phyloP scores from a whole-genome alignment of 2,113 vertebrate species.

The Dryoscopus gambensis region DNA sequence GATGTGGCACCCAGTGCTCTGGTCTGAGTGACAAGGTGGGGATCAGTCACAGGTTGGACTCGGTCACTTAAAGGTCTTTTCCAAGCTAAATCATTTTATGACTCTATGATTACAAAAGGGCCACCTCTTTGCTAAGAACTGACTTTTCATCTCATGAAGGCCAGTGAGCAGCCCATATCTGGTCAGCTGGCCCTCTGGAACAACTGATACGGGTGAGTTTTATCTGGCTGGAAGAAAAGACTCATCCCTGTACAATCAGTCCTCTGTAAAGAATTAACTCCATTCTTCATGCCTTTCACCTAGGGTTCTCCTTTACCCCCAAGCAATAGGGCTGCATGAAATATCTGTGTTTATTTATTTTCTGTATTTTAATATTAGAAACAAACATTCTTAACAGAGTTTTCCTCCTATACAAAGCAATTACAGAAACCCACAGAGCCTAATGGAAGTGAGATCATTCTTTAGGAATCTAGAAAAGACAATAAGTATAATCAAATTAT shows the following conservation, averaged over 20 bases:
- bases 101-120: background rate
- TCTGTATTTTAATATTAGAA: conserved; percentile 23
- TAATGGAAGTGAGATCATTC: conserved; percentile 15
- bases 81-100: background rate
- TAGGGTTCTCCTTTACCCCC: background rate
- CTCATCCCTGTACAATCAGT: background rate
- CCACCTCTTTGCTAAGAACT: background rate
- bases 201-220: background rate
- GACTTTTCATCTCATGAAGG: background rate
- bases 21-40: background rate
- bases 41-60: background rate
- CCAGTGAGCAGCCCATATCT: background rate
- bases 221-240: background rate
- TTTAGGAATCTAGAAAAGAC: conserved; percentile 9
- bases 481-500: conserved; percentile 21
- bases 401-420: background rate
- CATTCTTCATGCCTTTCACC: background rate
- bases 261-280: background rate
- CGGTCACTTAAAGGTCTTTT: background rate
- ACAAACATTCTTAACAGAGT: background rate
- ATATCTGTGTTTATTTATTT: background rate
- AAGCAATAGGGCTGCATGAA: background rate
- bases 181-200: background rate
- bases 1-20: background rate
- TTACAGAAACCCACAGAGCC: background rate